A percentile compares a stretch with the other conserved stretches of the same genome.
These are phyloP conservation scores for Nebria brevicollis DNA, from an alignment of 2,888 invertebrate genomes.

Conservation along the genomic window DNA sequence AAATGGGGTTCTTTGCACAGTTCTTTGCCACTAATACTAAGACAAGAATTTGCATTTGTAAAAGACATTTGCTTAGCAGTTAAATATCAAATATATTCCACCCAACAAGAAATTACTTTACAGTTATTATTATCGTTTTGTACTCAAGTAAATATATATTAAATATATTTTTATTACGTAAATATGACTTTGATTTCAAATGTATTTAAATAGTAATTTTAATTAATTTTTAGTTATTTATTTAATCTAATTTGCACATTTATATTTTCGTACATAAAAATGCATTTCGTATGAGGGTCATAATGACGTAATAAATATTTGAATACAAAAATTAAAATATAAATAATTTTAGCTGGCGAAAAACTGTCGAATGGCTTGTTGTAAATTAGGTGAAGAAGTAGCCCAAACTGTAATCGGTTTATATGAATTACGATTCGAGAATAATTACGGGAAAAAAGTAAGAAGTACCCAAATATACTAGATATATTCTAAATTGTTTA, in stretches of 20 bases:
- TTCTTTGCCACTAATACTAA: slow-evolving; percentile 53
- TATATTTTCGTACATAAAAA: not conserved
- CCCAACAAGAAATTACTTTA: slow-evolving; percentile 52
- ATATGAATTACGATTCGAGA: slow-evolving; percentile 28
- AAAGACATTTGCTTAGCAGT: slow-evolving; percentile 53
- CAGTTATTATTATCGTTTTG: slow-evolving; percentile 24
- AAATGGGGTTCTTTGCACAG: slow-evolving; percentile 56
- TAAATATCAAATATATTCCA: slow-evolving; percentile 47
- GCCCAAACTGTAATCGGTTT: slow-evolving; percentile 28
- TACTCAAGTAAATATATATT: slow-evolving; percentile 27
- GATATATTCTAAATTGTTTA: slow-evolving; percentile 16
- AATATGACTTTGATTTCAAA: not conserved
- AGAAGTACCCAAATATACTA: not conserved
- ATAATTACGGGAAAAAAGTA: slow-evolving; percentile 33
- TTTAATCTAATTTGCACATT: too few species aligned
- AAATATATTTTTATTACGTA: not conserved
- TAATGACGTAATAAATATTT: slow-evolving; percentile 1
- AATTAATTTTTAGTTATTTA: too few species aligned
- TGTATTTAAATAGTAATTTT: not conserved
- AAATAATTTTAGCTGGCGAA: slow-evolving; percentile 55
- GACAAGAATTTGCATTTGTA: slow-evolving; percentile 57
- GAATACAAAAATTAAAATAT: not conserved
- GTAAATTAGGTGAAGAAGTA: slow-evolving; percentile 60
- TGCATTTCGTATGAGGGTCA: not conserved
- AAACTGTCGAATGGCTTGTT: slow-evolving; percentile 58